Percentiles rank a stretch among this genome's conserved stretches.
phyloP scores from a whole-genome alignment of 2,888 invertebrate species.

The Mechanitis messenoides region DNA sequence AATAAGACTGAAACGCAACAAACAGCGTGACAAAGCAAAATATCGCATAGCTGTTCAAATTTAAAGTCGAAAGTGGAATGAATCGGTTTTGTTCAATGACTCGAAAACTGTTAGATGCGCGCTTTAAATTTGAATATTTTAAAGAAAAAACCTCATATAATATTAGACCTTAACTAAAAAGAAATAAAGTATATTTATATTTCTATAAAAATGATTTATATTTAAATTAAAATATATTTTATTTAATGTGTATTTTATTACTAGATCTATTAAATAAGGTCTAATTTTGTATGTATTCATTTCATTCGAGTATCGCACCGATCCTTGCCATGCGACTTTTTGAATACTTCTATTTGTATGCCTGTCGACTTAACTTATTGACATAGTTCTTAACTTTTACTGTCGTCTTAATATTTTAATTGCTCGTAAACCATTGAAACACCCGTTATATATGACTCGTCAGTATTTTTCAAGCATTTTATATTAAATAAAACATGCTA shows the following conservation, averaged over 20 bases:
- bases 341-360: slow-evolving; percentile 16
- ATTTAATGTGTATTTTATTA: no score
- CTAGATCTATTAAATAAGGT: not conserved
- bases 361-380: slow-evolving; percentile 12
- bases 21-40: slow-evolving; percentile 30
- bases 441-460: slow-evolving; percentile 14
- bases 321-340: slow-evolving; percentile 16
- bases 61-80: slow-evolving; percentile 44
- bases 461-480: not conserved
- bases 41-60: slow-evolving; percentile 25
- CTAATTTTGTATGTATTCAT: not conserved
- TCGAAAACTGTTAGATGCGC: slow-evolving; percentile 44
- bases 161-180: not conserved
- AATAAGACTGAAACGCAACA: slow-evolving; percentile 32
- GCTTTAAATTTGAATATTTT: slow-evolving; percentile 17
- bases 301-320: slow-evolving; percentile 8
- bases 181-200: not conserved
- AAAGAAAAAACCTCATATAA: not conserved
- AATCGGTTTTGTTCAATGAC: slow-evolving; percentile 46
- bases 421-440: slow-evolving; percentile 13
- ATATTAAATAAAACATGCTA: not conserved
- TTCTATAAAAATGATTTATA: not conserved
- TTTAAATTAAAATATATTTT: not conserved
- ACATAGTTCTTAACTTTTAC: slow-evolving; percentile 26
- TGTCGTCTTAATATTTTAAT: slow-evolving; percentile 18